Conservation (phyloP, 2,888 invertebrate genomes). For the Oeneis ivallda region DNA sequence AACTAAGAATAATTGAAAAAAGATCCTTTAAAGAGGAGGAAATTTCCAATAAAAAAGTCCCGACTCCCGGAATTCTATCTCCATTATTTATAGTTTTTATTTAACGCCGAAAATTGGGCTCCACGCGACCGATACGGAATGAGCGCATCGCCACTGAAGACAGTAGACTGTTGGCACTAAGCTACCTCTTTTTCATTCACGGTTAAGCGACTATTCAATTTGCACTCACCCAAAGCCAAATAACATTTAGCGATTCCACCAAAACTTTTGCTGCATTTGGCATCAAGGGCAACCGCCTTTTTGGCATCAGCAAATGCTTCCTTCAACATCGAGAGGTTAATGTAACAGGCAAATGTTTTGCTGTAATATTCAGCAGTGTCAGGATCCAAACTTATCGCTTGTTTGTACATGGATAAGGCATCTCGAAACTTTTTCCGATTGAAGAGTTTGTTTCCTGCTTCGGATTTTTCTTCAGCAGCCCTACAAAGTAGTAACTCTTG, state of each 20-base stretch:
- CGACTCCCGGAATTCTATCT: no score
- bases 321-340: background rate
- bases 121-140: no score
- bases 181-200: no score
- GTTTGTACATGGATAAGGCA: background rate
- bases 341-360: slow-evolving; percentile 2
- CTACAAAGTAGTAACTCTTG: background rate
- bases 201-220: background rate
- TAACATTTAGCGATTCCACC: slow-evolving; percentile 3
- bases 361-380: background rate
- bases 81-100: no score
- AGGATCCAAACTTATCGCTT: background rate
- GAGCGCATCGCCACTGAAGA: no score
- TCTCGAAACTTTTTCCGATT: background rate
- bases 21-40: no score
- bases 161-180: no score
- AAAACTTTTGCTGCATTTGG: background rate
- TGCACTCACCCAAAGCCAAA: slow-evolving; percentile 8
- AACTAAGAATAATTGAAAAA: no score
- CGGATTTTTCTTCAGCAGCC: background rate
- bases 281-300: background rate
- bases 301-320: slow-evolving; percentile 1
- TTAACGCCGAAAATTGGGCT: no score
- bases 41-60: no score
- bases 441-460: background rate